phyloP scores from a whole-genome alignment of 2,888 invertebrate genomes.

The Acanthosoma haemorrhoidale region DNA sequence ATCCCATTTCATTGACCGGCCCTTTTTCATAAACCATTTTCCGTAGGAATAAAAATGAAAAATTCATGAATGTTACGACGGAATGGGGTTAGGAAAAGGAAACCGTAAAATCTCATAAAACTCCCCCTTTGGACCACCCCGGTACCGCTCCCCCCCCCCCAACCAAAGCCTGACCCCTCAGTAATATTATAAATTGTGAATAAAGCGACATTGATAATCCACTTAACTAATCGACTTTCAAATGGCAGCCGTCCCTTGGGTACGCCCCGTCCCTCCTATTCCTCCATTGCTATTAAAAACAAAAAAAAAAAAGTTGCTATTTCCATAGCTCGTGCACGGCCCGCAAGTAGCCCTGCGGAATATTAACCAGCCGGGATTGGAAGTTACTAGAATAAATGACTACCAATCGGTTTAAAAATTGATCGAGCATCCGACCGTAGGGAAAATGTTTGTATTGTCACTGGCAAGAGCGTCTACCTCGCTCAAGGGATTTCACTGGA shows the following conservation, averaged over 20 bases:
- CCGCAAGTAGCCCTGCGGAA: not conserved
- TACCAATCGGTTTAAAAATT: too few relatives aligned
- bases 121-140: not conserved
- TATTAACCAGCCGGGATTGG: slow-evolving; percentile 6
- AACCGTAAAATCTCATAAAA: slow-evolving; percentile 25
- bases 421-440: too few relatives aligned
- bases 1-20: not conserved
- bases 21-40: slow-evolving; percentile 4
- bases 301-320: slow-evolving; percentile 2
- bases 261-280: not conserved
- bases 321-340: not conserved
- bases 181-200: slow-evolving; percentile 18
- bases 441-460: too few relatives aligned
- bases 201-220: slow-evolving; percentile 24
- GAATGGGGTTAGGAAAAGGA: slow-evolving; percentile 10
- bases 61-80: slow-evolving; percentile 1
- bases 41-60: slow-evolving; percentile 11
- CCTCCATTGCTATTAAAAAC: slow-evolving; percentile 5
- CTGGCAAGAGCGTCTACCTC: too few relatives aligned
- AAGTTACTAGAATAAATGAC: too few relatives aligned
- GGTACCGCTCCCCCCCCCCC: not conserved
- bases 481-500: too few relatives aligned
- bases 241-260: not conserved
- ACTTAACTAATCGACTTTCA: slow-evolving; percentile 27
- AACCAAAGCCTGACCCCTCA: not conserved